Evolutionary conservation across 2,888 invertebrate species (phyloP).

Genomic region (Folsomia manolachei): DNA sequence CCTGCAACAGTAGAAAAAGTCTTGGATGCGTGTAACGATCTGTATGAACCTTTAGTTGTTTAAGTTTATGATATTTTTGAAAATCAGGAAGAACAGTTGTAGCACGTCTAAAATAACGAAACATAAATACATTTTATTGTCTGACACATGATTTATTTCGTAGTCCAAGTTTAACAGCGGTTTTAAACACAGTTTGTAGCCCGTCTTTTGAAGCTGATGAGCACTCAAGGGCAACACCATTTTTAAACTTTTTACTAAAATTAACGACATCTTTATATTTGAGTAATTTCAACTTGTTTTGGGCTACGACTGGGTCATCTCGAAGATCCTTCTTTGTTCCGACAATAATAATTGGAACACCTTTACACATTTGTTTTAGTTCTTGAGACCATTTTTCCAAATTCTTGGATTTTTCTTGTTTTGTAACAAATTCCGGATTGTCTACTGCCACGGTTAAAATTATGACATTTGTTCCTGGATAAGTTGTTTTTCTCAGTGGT

Average conservation of each 20-base stretch:
- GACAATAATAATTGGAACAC: conserved; percentile 15
- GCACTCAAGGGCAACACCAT: conserved; percentile 13
- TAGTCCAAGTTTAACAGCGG: conserved; percentile 15
- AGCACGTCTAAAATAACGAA: too few species aligned
- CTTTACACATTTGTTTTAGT: conserved; percentile 20
- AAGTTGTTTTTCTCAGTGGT: conserved; percentile 7
- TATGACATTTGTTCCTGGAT: conserved; percentile 18
- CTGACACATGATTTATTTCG: not conserved
- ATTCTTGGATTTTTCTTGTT: not conserved
- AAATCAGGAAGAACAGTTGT: too few species aligned
- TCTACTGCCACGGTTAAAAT: conserved; percentile 20
- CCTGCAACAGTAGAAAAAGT: conserved; percentile 36
- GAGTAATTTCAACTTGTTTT: conserved; percentile 13
- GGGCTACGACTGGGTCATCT: not conserved
- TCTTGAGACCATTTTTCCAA: conserved; percentile 23
- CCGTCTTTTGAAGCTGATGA: conserved; percentile 23
- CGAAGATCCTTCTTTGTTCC: conserved; percentile 25
- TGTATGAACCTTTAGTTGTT: conserved; percentile 17
- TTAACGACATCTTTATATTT: conserved; percentile 10
- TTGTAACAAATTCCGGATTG: not conserved
- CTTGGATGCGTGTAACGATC: conserved; percentile 26
- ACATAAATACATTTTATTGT: not conserved
- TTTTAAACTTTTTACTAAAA: conserved; percentile 15
- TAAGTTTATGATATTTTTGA: not conserved
- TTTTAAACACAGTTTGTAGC: conserved; percentile 12